Evolutionary conservation across 2,888 invertebrate genomes (phyloP), one percentile per base, ranked within the genome.

Genomic region (Erannis defoliaria): DNA sequence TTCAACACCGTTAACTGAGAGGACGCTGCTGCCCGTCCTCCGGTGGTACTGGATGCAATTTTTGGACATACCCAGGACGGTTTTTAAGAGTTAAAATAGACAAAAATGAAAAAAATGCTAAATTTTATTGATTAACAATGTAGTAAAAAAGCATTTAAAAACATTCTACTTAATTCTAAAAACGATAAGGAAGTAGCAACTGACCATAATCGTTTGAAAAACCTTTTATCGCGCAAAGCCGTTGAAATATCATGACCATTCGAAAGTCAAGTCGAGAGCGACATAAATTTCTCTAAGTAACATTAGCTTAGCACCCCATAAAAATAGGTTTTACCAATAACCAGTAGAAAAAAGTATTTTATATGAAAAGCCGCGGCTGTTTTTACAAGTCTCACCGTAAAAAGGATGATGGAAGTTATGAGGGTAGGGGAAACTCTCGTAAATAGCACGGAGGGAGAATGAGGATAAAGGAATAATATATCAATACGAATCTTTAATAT

Each of bases 401-500:
- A 90, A 90, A 86, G 85, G 89, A 88, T 88, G 86, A 84, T 85
- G 86, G 85, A 91, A 90, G 90, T 90, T 91, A 91, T 88, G 89
- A 89, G 88, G 87, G 89, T 86, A 77, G 86, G 89, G 85, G 82
- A 84, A 84, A 84, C 77, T 85, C 89, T 85, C 90, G 90, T 91
- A 92, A 92, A 92, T 92, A 90, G 88, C 86, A 82, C 83, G 56
- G 82, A 83, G 84, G 88, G 88, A 89, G 85, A 91, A 90, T 85
- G 81, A 84, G 92, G 90, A 93, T 91, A 90, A 90, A 90, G 89
- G 90, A 89, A 91, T 91, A 93, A 93, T 93, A 92, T 92, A 92
- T 92, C 92, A 93, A 91, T 93, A 90, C 87, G 90, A 91, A 89
- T 93, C 90, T 91, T 92, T 93, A 92, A 91, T 93, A 92, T 91